Base-by-base conservation (phyloP, 2,888 invertebrate genomes). In the Cheilosia vernalis region DNA sequence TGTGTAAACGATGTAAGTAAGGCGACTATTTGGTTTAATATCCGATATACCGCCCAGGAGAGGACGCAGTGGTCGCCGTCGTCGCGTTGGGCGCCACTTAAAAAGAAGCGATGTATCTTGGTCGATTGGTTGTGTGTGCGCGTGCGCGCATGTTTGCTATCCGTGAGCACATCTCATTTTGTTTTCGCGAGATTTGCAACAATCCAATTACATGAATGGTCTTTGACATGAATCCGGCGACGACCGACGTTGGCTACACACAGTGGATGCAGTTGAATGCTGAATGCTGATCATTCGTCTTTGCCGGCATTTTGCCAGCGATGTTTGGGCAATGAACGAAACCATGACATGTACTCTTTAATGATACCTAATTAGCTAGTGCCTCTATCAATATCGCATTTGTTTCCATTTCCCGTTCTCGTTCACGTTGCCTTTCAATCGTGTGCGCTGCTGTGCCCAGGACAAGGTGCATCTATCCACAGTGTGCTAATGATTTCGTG, bases 121-220 rank as follows among this genome's bases (percentile, higher is more conserved):
- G 49, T 33, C 55, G 24, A 51, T 10, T 19, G 67, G 63, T 40
- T 85, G 66, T 85, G 61, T 67, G 81, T 85, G 72, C 85, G 76
- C 85, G 81, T 85, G 81, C 85, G 85, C 85, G 85, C 81, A 81
- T 85, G 72, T 77, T 81, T 63, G 60, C 81, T 85, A 85, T 85
- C 85, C 85, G 85, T 81, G 85, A 85, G 85, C 85, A 85, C 85
- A 85, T 85, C 85, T 85, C 81, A 85, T 85, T 85, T 85, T 85
- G 85, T 85, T 85, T 85, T 81, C 81, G 85, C 85, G 85, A 85
- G 81, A 85, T 81, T 85, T 81, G 85, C 81, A 85, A 81, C 85
- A 85, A 85, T 85, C 85, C 85, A 85, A 85, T 85, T 85, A 85
- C 85, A 85, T 81, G 85, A 81, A 85, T 85, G 77, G 85, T 85